phyloP scores from a whole-genome alignment of 2,888 invertebrate species.

The Thalpophila matura region DNA sequence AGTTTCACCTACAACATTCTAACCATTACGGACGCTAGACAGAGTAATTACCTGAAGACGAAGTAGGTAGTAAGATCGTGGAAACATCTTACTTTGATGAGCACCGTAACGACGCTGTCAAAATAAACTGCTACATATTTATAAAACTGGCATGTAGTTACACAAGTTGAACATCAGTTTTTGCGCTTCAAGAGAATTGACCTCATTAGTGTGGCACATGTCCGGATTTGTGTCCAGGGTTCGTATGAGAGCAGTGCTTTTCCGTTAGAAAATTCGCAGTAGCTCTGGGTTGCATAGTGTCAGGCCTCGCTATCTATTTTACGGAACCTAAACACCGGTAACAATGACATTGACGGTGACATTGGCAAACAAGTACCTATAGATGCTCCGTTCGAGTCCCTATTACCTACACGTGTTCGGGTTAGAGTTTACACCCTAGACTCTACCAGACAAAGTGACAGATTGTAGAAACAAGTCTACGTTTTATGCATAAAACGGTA shows the following conservation, averaged over 20 bases:
- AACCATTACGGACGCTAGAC: constrained; percentile 12
- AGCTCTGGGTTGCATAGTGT: not conserved
- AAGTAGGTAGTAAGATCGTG: constrained; percentile 20
- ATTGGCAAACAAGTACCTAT: no score
- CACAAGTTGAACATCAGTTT: constrained; percentile 1
- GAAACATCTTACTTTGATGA: constrained; percentile 46
- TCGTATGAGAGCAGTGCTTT: no score
- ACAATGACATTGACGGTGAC: no score
- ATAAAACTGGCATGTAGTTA: constrained; percentile 7
- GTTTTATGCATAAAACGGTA: no score
- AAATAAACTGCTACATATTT: constrained; percentile 30
- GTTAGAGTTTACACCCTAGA: no score
- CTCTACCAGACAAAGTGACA: no score
- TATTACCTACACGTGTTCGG: no score
- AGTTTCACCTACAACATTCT: constrained; percentile 27
- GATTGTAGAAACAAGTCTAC: no score
- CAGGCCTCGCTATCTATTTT: not conserved
- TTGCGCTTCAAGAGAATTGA: not conserved
- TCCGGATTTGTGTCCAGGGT: not conserved
- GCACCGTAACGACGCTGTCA: constrained; percentile 9
- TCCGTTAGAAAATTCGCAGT: no score
- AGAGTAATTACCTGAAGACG: constrained; percentile 40
- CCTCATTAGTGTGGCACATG: not conserved
- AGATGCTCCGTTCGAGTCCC: no score
- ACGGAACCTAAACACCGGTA: no score